Evolutionary conservation across 2,113 vertebrate species (phyloP).

Genomic region (Melanerpes formicivorus): DNA sequence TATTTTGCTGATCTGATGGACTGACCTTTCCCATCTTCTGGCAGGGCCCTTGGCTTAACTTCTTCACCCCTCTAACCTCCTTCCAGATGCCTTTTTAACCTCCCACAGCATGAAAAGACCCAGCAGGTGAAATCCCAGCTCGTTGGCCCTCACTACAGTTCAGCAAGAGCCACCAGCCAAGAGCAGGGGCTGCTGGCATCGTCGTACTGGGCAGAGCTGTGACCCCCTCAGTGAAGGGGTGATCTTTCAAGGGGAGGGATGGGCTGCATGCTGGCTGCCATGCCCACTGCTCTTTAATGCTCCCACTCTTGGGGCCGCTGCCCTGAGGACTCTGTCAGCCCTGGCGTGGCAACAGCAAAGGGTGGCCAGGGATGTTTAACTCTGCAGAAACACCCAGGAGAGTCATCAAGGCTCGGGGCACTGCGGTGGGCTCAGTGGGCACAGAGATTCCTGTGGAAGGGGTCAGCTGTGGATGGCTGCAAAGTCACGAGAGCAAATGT

Average conservation of each 20-base stretch:
- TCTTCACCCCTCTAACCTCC: neutral
- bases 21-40: rapidly evolving
- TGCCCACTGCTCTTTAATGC: neutral
- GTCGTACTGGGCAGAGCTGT: neutral
- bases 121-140: neutral
- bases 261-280: neutral
- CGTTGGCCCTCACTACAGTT: neutral
- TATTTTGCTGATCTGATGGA: neutral
- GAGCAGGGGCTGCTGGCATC: rapidly evolving
- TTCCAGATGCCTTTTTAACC: neutral
- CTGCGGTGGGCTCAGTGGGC: rapidly evolving
- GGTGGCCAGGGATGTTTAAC: neutral
- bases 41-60: neutral
- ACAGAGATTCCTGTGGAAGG: neutral
- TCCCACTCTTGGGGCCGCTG: neutral
- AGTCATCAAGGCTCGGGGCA: rapidly evolving
- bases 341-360: neutral
- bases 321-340: no score
- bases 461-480: rapidly evolving
- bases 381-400: neutral
- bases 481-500: neutral
- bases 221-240: neutral
- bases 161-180: rapidly evolving
- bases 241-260: neutral
- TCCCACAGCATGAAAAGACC: neutral